Evolutionary conservation across 2,888 invertebrate genomes (phyloP).

Genomic region (Drosophila antonietae): DNA sequence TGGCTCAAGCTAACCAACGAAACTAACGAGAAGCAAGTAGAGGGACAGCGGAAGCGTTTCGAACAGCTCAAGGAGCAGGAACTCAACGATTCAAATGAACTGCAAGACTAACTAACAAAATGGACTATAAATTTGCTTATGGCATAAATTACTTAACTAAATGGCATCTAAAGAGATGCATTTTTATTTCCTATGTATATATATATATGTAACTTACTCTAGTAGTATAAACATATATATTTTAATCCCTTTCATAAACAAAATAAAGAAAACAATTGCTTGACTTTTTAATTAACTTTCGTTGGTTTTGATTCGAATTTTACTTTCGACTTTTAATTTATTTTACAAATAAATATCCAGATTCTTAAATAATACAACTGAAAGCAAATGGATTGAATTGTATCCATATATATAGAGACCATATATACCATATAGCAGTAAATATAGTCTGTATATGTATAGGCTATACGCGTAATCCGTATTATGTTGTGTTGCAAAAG

Average conservation of each 20-base stretch:
- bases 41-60: not conserved
- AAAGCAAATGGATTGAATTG: constrained; percentile 18
- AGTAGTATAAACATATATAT: not conserved
- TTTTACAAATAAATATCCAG: constrained; percentile 30
- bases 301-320: constrained; percentile 1
- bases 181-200: not conserved
- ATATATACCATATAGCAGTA: not conserved
- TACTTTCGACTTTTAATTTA: constrained; percentile 28
- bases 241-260: not conserved
- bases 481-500: not conserved
- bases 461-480: constrained; percentile 1
- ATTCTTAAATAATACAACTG: constrained; percentile 21
- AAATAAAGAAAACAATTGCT: not conserved
- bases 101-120: not conserved
- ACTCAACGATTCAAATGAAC: no score
- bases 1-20: constrained; percentile 1
- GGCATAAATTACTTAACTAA: not conserved
- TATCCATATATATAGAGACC: not conserved
- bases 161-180: not conserved
- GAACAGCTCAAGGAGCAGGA: not conserved
- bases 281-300: not conserved
- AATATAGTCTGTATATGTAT: not conserved
- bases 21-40: fast-evolving
- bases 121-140: not conserved
- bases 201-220: not conserved